Conservation (phyloP, 2,113 vertebrate species). For the Taxidea taxus region DNA sequence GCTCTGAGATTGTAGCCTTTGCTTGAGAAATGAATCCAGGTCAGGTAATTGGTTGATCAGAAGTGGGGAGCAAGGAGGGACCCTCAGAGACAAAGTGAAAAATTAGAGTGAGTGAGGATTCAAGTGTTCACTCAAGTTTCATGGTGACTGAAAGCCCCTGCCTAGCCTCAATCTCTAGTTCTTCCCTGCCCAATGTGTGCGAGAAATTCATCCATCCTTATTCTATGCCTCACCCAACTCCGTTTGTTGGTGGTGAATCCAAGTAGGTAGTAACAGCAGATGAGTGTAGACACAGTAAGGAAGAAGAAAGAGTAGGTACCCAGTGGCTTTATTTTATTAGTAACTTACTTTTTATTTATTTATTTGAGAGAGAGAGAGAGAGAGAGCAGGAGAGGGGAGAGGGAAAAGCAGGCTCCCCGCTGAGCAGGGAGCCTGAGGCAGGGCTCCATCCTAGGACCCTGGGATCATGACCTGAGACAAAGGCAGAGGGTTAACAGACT, state of each 20-base stretch:
- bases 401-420: no score
- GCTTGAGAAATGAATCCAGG: neutral
- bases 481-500: neutral
- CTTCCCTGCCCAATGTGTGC: neutral
- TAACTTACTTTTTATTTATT: neutral
- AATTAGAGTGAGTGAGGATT: neutral
- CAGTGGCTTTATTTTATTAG: neutral
- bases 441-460: no score
- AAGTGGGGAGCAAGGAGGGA: neutral
- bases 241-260: neutral
- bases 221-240: neutral
- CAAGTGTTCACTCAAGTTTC: neutral
- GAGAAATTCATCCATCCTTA: neutral
- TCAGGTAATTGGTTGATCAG: neutral
- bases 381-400: neutral
- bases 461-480: neutral
- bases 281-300: neutral
- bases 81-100: neutral
- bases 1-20: neutral
- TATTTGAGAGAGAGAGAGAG: neutral
- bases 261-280: neutral
- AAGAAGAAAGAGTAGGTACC: neutral
- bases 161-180: neutral
- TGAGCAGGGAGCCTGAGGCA: neutral
- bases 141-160: neutral